Base-by-base conservation (phyloP, 2,888 invertebrate genomes). In the Heliconius charithonia region DNA sequence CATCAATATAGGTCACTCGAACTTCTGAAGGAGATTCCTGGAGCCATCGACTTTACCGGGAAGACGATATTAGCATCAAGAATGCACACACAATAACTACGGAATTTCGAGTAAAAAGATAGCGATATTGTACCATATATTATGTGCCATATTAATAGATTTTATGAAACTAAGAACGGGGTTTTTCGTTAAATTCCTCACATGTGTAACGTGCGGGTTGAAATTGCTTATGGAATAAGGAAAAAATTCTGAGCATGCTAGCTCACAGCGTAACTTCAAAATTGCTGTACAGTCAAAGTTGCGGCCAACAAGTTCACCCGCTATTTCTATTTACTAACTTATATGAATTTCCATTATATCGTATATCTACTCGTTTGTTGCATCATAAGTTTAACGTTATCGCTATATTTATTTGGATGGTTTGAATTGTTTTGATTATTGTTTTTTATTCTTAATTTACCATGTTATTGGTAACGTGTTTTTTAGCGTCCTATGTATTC, bases 181-280 rank as follows among this genome's bases (percentile, higher is more conserved):
- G n/a, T 67, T 66, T 66, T 69, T 69, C 41, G 25, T 69, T 69
- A 69, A 69, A 69, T 25, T 45, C 69, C 69, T 69, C 25, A 45
- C 27, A 41, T 69, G 9, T 45, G 51, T 69, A 27, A 37, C 66
- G 27, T n/a, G 56, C 67, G 37, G 69, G 70, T 45, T 59, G 59
- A 56, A 51, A 70, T 41, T 71, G 71, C 41, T 41, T 41, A 63
- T 71, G 75, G 79, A 74, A 80, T 79, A 81, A 78, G 79, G 83
- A 86, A 86, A 86, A 86, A 84, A 69, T 69, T 67, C 41, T 45
- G 69, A 69, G 69, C 25, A 45, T 45, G 25, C 41, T n/a, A 41
- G 69, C 16, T 69, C 69, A n/a, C n/a, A 69, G 69, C 41, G 41
- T 45, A 69, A 69, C 41, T 69, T 69, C 69, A 41, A 69, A 69